Evolutionary conservation across 2,113 vertebrate species (phyloP).

Genomic region (Osmerus eperlanus): DNA sequence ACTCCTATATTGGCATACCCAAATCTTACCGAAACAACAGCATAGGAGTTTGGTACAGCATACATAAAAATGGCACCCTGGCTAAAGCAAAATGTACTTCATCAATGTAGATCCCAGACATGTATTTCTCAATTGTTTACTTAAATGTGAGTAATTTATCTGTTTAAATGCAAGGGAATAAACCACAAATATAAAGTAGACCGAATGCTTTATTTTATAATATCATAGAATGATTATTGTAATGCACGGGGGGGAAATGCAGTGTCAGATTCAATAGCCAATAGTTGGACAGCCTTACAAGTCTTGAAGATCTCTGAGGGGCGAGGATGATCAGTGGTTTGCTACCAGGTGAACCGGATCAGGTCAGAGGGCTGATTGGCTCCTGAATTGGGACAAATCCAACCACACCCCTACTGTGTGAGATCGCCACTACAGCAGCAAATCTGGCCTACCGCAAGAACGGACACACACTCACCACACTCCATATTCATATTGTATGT

Average conservation of each 20-base stretch:
- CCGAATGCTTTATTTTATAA: constrained; percentile 1
- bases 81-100: constrained; percentile 55
- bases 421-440: constrained; percentile 18
- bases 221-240: neutral
- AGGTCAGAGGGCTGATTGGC: neutral
- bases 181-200: constrained; percentile 59
- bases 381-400: constrained; percentile 8
- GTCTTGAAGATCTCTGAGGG: too few species aligned
- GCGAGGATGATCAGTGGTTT: neutral
- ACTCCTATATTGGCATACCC: too few species aligned
- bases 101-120: constrained; percentile 59
- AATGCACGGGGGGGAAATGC: too few species aligned
- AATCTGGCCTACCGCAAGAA: constrained; percentile 8
- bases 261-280: too few species aligned
- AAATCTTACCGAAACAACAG: neutral
- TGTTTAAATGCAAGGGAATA: constrained; percentile 73
- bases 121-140: constrained; percentile 66
- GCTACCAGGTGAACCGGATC: neutral
- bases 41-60: neutral
- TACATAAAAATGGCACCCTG: constrained; percentile 8
- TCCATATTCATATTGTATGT: neutral
- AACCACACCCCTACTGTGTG: constrained; percentile 6
- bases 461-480: neutral
- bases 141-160: constrained; percentile 79
- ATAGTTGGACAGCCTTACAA: too few species aligned